A percentile compares a stretch with the other conserved stretches of the same genome.
These are phyloP conservation scores for Lamellibrachia satsuma DNA, from an alignment of 2,888 invertebrate species.

Conservation along the genomic window DNA sequence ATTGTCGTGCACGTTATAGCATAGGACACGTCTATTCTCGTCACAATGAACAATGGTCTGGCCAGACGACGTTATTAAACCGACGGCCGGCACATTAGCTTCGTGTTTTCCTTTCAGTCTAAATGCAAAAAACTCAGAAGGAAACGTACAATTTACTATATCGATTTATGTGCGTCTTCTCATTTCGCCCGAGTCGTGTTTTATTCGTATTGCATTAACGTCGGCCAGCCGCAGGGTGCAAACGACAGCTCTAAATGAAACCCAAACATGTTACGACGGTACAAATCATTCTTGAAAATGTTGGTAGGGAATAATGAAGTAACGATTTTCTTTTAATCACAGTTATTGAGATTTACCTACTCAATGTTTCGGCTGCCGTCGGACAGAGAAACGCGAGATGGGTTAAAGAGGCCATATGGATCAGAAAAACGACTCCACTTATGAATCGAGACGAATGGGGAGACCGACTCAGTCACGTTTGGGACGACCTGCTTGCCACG, in stretches of 20 bases:
- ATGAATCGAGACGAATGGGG: too few species aligned
- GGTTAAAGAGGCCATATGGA: too few species aligned
- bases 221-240: background rate
- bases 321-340: too few species aligned
- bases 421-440: too few species aligned
- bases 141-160: constrained; percentile 7
- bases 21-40: background rate
- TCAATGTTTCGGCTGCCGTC: too few species aligned
- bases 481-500: too few species aligned
- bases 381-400: too few species aligned
- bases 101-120: background rate
- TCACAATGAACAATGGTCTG: background rate
- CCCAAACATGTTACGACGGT: background rate
- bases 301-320: too few species aligned
- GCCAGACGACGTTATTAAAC: background rate
- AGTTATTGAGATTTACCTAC: too few species aligned
- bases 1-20: background rate
- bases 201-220: background rate
- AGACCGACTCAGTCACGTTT: too few species aligned
- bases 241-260: background rate
- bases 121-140: background rate
- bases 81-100: background rate
- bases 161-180: background rate
- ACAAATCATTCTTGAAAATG: background rate
- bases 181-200: background rate